Evolutionary conservation across 2,113 vertebrate species (phyloP).

Genomic region (Tenrec ecaudatus): DNA sequence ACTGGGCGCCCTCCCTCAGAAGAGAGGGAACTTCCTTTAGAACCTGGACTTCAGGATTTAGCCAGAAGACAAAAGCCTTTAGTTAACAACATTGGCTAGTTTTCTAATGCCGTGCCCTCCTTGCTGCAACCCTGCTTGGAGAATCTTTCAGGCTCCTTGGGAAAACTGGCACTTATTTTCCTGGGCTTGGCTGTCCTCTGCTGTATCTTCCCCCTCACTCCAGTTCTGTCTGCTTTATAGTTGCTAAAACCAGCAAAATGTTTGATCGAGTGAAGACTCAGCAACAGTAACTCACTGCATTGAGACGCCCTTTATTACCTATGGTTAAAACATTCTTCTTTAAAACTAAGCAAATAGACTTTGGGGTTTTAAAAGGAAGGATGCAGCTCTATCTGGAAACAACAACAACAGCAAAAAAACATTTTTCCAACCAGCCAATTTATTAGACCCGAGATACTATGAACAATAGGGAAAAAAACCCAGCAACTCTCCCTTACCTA

Average conservation of each 20-base stretch:
- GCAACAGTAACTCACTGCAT: too few relatives aligned
- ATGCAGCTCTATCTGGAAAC: neutral
- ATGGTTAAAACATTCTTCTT: neutral
- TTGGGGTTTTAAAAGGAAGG: neutral
- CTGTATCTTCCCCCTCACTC: neutral
- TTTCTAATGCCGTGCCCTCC: neutral
- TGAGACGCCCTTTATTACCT: neutral
- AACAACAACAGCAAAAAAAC: neutral
- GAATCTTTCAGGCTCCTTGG: neutral
- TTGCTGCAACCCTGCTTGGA: neutral
- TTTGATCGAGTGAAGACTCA: neutral
- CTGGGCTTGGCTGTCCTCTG: too few relatives aligned
- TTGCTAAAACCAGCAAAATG: neutral
- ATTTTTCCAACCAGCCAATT: neutral
- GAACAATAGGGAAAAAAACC: slow-evolving; percentile 6
- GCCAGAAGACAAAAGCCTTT: neutral
- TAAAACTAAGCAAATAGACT: neutral
- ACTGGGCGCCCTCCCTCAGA: too few relatives aligned
- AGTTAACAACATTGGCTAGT: neutral
- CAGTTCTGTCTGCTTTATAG: neutral
- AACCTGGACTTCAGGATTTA: neutral
- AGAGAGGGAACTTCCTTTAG: too few relatives aligned
- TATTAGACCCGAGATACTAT: neutral
- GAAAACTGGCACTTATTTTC: neutral
- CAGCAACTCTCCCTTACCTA: neutral